Evolutionary conservation across 1,140 invertebrate species (phyloP).

Genomic region (Stegodyphus dumicola): DNA sequence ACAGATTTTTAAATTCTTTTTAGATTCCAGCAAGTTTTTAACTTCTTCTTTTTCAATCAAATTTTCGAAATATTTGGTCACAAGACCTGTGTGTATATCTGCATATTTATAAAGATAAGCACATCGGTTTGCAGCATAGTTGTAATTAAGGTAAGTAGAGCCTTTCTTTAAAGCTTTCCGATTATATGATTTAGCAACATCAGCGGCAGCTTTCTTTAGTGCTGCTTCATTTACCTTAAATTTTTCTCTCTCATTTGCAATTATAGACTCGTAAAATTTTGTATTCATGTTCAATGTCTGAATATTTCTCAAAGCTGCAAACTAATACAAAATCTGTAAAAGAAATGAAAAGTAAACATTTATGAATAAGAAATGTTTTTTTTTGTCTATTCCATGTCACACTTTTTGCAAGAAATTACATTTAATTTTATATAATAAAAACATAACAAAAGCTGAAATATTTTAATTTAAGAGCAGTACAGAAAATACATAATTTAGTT

Average conservation of each 20-base stretch:
- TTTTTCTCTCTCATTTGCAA: slow-evolving; percentile 23
- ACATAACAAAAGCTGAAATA: no score
- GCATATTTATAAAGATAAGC: slow-evolving; percentile 40
- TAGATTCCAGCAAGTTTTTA: neutral
- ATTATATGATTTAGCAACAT: slow-evolving; percentile 6
- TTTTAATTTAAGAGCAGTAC: no score
- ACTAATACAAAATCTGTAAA: no score
- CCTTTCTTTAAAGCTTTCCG: slow-evolving; percentile 16
- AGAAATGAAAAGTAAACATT: no score
- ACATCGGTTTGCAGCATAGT: slow-evolving; percentile 21
- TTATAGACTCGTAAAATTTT: slow-evolving; percentile 14
- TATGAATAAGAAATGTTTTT: no score
- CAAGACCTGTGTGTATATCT: slow-evolving; percentile 15
- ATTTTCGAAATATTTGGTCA: slow-evolving; percentile 22
- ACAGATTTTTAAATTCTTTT: slow-evolving; percentile 19
- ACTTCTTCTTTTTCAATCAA: slow-evolving; percentile 4
- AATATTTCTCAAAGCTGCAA: no score
- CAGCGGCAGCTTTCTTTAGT: neutral
- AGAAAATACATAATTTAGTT: no score
- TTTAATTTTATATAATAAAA: no score
- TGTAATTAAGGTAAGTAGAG: slow-evolving; percentile 15
- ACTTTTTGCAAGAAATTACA: no score
- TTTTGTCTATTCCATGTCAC: no score
- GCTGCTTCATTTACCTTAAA: neutral
- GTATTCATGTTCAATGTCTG: neutral